Percentiles rank a stretch among this genome's conserved stretches.
These are phyloP conservation scores for Hoplostethus mediterraneus DNA, from an alignment of 2,797 vertebrate species.

Conservation along the genomic window DNA sequence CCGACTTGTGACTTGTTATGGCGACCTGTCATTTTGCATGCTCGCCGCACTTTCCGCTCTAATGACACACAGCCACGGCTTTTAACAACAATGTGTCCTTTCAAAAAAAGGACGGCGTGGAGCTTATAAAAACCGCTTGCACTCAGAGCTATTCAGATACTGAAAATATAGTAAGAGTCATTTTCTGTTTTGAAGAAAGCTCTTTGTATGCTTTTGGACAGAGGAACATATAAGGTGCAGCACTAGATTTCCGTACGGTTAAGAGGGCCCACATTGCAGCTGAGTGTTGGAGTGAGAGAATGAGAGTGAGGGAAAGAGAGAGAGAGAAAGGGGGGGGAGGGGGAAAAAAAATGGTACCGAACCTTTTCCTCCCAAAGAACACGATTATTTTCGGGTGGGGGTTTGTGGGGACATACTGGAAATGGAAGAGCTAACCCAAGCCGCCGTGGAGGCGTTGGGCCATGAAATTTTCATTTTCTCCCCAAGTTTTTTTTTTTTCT, in stretches of 20 bases:
- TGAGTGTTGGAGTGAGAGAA: not conserved
- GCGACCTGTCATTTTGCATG: not conserved
- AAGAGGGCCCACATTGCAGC: slow-evolving; percentile 6
- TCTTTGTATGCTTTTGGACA: slow-evolving; percentile 13
- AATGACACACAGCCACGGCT: slow-evolving; percentile 26
- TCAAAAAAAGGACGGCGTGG: slow-evolving; percentile 10
- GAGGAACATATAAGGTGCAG: not conserved
- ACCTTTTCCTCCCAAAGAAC: slow-evolving; percentile 51
- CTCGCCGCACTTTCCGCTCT: slow-evolving; percentile 18
- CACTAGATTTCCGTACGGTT: slow-evolving; percentile 20
- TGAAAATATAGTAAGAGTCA: slow-evolving; percentile 22
- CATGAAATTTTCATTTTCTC: slow-evolving; percentile 70
- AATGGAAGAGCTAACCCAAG: slow-evolving; percentile 44
- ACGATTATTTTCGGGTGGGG: slow-evolving; percentile 49
- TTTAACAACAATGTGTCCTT: slow-evolving; percentile 24
- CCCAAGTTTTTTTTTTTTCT: slow-evolving; percentile 16
- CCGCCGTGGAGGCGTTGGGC: slow-evolving; percentile 47
- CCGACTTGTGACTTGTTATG: not conserved
- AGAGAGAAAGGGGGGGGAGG: no score
- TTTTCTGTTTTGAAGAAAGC: slow-evolving; percentile 8
- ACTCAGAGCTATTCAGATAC: slow-evolving; percentile 23
- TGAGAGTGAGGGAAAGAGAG: not conserved
- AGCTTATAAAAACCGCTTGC: slow-evolving; percentile 28
- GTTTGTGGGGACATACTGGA: slow-evolving; percentile 6
- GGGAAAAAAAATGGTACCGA: slow-evolving; percentile 21